A percentile compares a stretch with the other conserved stretches of the same genome.
Evolutionary conservation across 1,140 invertebrate genomes (phyloP).

Genomic region (Drosophila tropicalis): DNA sequence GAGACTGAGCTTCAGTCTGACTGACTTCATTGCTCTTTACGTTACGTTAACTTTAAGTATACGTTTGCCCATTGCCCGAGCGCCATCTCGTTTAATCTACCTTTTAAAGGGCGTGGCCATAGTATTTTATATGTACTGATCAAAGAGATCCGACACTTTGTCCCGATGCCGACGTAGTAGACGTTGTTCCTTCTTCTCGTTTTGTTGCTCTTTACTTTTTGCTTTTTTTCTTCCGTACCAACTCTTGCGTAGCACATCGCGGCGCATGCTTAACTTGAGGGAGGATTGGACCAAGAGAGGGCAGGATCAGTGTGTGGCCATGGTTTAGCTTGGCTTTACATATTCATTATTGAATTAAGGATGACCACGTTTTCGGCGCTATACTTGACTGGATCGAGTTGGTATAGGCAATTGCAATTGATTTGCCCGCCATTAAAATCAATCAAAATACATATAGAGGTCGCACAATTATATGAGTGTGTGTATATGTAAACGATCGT

Average conservation of each 20-base stretch:
- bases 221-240: neutral
- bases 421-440: conserved; percentile 77
- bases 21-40: conserved; percentile 80
- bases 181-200: conserved; percentile 20
- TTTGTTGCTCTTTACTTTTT: neutral
- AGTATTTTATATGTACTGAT: conserved; percentile 83
- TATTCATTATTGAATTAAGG: conserved; percentile 81
- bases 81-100: conserved; percentile 83
- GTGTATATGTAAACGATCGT: conserved; percentile 1
- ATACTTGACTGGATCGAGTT: conserved; percentile 46
- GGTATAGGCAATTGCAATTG: conserved; percentile 58
- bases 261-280: conserved; percentile 37
- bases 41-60: conserved; percentile 79
- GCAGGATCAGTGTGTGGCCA: conserved; percentile 45
- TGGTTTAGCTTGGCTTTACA: conserved; percentile 44
- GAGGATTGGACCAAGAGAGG: neutral
- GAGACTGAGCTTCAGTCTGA: conserved; percentile 50
- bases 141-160: conserved; percentile 81
- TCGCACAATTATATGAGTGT: conserved; percentile 25
- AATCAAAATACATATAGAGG: conserved; percentile 64
- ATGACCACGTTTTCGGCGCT: conserved; percentile 77
- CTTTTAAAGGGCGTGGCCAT: conserved; percentile 82
- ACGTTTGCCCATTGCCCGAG: conserved; percentile 74
- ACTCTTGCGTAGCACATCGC: conserved; percentile 52
- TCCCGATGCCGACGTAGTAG: conserved; percentile 41